Percentiles rank a stretch among this genome's conserved stretches.
phyloP scores from a whole-genome alignment of 2,797 vertebrate genomes.

The Rhabdophis nuchalis region DNA sequence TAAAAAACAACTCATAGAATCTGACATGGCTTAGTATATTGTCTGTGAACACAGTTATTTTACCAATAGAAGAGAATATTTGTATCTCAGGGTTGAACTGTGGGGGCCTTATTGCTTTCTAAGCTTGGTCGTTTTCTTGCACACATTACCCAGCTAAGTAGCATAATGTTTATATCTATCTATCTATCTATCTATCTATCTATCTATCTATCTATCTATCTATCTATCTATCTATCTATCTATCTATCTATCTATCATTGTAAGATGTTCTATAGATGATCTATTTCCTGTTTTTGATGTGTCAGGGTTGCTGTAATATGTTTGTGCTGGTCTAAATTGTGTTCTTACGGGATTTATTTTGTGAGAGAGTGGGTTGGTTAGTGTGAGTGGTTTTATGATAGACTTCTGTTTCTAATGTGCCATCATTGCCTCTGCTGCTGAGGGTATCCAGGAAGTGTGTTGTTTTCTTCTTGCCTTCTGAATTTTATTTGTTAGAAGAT shows the following conservation, averaged over 20 bases:
- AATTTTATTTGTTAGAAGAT: not conserved
- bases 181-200: no score
- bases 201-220: no score
- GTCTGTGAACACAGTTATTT: not conserved
- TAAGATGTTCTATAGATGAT: not conserved
- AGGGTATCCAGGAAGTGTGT: not conserved
- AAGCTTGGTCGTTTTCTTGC: no score
- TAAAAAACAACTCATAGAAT: not conserved
- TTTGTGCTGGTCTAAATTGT: not conserved
- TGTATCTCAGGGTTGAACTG: no score
- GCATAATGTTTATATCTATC: not conserved
- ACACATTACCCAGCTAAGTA: no score
- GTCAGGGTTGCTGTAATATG: not conserved
- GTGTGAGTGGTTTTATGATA: not conserved
- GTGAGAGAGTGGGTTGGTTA: not conserved
- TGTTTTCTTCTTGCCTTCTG: not conserved
- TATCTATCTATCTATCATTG: no score
- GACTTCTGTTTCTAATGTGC: not conserved
- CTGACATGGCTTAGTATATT: not conserved
- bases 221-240: no score
- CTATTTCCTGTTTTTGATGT: not conserved
- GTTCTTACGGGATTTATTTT: not conserved
- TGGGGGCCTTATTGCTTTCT: no score
- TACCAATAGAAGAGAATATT: no score
- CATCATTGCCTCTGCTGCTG: not conserved